A percentile compares a stretch with the other conserved stretches of the same genome.
These are phyloP conservation scores for Pyrrhopygopsis socrates DNA, from an alignment of 2,888 invertebrate species.

Conservation along the genomic window DNA sequence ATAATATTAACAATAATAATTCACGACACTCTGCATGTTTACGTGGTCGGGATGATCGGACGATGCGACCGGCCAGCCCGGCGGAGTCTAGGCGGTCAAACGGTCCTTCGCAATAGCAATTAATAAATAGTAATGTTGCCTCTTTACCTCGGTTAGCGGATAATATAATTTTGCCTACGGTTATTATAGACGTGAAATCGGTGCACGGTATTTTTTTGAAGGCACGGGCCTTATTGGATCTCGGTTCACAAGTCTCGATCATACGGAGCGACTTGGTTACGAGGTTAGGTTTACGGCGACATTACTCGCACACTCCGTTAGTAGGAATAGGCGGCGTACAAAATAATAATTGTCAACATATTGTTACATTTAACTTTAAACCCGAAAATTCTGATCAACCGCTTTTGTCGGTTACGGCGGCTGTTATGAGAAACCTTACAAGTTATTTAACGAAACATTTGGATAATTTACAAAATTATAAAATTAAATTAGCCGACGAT, in stretches of 20 bases:
- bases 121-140: neutral
- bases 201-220: neutral
- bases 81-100: neutral
- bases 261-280: neutral
- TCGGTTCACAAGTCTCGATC: neutral
- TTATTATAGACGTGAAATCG: neutral
- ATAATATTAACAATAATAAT: neutral
- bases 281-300: constrained; percentile 13
- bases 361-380: neutral
- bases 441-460: neutral
- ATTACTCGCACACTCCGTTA: neutral
- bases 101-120: constrained; percentile 4
- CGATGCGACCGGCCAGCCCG: neutral
- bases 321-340: neutral
- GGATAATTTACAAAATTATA: neutral
- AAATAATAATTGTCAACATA: neutral
- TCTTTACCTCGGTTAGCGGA: neutral
- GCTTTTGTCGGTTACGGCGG: constrained; percentile 4
- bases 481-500: neutral
- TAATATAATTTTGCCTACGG: neutral
- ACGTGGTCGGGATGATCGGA: neutral
- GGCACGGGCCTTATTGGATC: neutral
- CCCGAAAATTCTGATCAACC: neutral
- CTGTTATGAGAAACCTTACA: constrained; percentile 12
- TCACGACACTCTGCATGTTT: neutral